Conservation (phyloP, 92 coral and sea anemone genomes). For the Montipora capitata region DNA sequence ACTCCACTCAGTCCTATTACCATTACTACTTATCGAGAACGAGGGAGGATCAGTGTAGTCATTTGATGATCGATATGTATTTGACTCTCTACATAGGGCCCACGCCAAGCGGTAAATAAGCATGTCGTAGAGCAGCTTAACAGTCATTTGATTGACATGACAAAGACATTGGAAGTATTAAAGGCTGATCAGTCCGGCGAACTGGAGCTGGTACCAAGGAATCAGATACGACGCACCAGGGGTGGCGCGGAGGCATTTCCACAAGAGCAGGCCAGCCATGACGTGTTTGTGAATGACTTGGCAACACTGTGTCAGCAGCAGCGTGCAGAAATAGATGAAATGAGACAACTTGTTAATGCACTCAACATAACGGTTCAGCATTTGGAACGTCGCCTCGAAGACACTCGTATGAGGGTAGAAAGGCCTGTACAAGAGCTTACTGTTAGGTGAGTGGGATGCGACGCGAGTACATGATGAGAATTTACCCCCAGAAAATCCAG, state of each 20-base stretch:
- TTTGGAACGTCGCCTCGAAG: slow-evolving; percentile 70
- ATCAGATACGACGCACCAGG: neutral
- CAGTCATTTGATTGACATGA: slow-evolving; percentile 45
- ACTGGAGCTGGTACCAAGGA: neutral
- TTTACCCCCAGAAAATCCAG: too few species aligned
- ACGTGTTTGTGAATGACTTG: slow-evolving; percentile 7
- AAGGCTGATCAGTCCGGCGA: neutral
- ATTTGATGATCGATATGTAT: too few species aligned
- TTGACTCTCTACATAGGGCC: slow-evolving; percentile 3
- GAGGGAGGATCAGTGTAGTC: too few species aligned
- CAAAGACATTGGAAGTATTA: neutral
- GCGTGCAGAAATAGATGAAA: slow-evolving; percentile 51
- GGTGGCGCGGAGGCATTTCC: slow-evolving; percentile 10
- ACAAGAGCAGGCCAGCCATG: slow-evolving; percentile 41
- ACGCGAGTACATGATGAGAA: too few species aligned
- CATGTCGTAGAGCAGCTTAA: slow-evolving; percentile 24
- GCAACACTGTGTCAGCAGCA: slow-evolving; percentile 26
- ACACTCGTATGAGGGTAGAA: slow-evolving; percentile 61
- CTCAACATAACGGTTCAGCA: slow-evolving; percentile 7
- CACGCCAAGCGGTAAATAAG: slow-evolving; percentile 15
- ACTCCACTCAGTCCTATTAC: too few species aligned
- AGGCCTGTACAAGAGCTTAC: slow-evolving; percentile 68
- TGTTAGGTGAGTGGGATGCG: neutral
- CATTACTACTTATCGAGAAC: too few species aligned
- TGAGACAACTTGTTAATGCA: slow-evolving; percentile 22